A percentile compares a stretch with the other conserved stretches of the same genome.
Conservation (phyloP, 2,113 vertebrate species). For the Chamaea fasciata region DNA sequence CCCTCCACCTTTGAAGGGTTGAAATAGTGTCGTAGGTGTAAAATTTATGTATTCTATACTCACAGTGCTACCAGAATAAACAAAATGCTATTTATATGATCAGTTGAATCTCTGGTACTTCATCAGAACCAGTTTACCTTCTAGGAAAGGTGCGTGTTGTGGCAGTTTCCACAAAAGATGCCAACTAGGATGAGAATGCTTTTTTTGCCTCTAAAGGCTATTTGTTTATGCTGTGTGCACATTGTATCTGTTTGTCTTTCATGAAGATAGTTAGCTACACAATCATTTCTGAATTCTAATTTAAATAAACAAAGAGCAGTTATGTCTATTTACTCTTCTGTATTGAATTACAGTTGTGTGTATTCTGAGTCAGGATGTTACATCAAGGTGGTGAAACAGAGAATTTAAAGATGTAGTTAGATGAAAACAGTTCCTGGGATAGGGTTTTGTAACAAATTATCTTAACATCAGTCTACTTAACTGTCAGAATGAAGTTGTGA, state of each 20-base stretch:
- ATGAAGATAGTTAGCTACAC: background rate
- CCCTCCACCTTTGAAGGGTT: background rate
- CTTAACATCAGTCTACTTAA: background rate
- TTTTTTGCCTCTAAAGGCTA: background rate
- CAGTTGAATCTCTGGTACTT: background rate
- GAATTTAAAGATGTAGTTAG: background rate
- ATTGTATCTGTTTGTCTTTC: background rate
- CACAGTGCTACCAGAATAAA: background rate
- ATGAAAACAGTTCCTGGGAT: background rate
- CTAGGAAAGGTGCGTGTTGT: background rate
- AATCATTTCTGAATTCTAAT: background rate
- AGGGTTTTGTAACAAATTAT: background rate
- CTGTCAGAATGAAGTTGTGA: background rate
- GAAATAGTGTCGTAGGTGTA: background rate
- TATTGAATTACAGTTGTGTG: background rate
- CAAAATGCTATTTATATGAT: background rate
- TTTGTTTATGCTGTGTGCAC: background rate
- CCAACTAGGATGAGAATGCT: background rate
- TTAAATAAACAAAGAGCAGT: background rate
- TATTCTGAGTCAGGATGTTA: background rate
- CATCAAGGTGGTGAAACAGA: background rate
- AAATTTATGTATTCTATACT: background rate
- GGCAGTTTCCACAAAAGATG: background rate
- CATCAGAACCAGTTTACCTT: background rate
- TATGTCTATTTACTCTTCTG: background rate